These are phyloP conservation scores for Hydrochoerus hydrochaeris DNA, from an alignment of 2,113 vertebrate species.

Conservation along the genomic window DNA sequence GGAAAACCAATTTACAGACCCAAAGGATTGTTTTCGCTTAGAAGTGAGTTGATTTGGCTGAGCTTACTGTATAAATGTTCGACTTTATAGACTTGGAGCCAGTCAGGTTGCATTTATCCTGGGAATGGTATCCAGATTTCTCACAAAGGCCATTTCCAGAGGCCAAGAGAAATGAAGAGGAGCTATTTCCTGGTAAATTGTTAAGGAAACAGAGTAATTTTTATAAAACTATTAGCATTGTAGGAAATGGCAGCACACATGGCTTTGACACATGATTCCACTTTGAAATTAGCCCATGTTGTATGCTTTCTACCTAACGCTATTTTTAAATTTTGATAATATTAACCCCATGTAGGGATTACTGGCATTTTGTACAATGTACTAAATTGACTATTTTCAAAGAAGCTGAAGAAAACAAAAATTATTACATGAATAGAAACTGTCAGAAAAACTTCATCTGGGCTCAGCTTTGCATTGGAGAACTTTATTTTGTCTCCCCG, in stretches of 20 bases:
- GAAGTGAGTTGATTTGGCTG: slow-evolving; percentile 69
- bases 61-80: slow-evolving; percentile 42
- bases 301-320: not conserved
- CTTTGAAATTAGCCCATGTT: not conserved
- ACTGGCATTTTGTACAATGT: not conserved
- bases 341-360: not conserved
- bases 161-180: slow-evolving; percentile 55
- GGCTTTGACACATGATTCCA: not conserved
- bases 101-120: slow-evolving; percentile 55
- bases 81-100: slow-evolving; percentile 52
- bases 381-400: slow-evolving; percentile 17
- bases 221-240: slow-evolving; percentile 27
- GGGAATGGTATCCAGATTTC: slow-evolving; percentile 50
- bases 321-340: not conserved
- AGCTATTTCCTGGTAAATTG: slow-evolving; percentile 5
- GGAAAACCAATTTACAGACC: slow-evolving; percentile 63
- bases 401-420: not conserved
- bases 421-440: not conserved
- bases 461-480: not conserved
- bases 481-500: not conserved
- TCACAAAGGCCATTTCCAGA: slow-evolving; percentile 50
- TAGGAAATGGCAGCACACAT: not conserved
- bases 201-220: slow-evolving; percentile 6
- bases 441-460: not conserved
- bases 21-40: slow-evolving; percentile 60